These are phyloP conservation scores for Metopolophium dirhodum DNA, from an alignment of 1,140 invertebrate species.

Conservation along the genomic window DNA sequence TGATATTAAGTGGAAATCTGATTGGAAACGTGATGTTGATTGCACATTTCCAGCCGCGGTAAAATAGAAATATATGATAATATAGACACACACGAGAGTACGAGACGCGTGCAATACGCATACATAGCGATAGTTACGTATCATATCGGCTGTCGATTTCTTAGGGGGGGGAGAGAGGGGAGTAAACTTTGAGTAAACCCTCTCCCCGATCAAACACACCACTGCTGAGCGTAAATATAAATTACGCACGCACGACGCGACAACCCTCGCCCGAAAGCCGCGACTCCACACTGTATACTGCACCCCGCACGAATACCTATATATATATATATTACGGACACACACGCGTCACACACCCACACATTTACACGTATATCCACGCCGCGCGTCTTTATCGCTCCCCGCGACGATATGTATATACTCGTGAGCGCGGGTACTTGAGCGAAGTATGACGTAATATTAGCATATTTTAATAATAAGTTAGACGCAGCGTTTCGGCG, in stretches of 20 bases:
- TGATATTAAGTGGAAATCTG: not conserved
- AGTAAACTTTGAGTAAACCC: not conserved
- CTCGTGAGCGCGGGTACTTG: not conserved
- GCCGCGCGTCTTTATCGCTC: not conserved
- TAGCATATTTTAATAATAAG: slow-evolving; percentile 56
- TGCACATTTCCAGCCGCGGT: not conserved
- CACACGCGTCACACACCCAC: too few relatives aligned
- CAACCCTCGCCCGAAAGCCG: not conserved
- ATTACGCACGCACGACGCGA: slow-evolving; percentile 13
- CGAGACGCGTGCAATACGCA: not conserved
- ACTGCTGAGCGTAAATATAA: not conserved
- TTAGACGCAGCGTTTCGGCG: slow-evolving; percentile 34
- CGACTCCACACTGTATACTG: not conserved
- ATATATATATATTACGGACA: not conserved
- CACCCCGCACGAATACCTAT: not conserved
- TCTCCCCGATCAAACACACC: not conserved
- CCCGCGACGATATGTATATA: not conserved
- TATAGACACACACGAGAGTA: too few relatives aligned
- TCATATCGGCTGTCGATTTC: not conserved
- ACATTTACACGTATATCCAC: not conserved
- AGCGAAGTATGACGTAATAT: slow-evolving; percentile 50
- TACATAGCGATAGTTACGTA: not conserved
- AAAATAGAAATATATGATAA: not conserved
- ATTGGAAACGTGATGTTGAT: not conserved
- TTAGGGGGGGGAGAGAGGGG: not conserved